A percentile compares a stretch with the other conserved stretches of the same genome.
Evolutionary conservation across 2,797 vertebrate species (phyloP).

Genomic region (Cephalopachus bancanus): DNA sequence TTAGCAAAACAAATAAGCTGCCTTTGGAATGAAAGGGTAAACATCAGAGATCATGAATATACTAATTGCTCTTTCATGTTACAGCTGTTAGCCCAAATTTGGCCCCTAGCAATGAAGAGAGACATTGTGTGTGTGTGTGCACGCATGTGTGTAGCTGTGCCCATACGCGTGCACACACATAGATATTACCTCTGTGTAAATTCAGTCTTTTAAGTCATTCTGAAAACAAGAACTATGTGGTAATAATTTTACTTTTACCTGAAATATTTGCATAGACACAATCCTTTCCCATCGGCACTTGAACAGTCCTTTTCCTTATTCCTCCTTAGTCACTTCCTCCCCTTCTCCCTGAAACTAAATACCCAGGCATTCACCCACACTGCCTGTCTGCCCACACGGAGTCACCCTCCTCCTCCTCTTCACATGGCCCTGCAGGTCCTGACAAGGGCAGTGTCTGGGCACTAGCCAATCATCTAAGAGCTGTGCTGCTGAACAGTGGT

Average conservation of each 20-base stretch:
- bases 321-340: conserved; percentile 36
- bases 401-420: not conserved
- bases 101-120: not conserved
- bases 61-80: conserved; percentile 53
- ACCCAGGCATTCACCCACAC: not conserved
- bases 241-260: conserved; percentile 29
- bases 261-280: conserved; percentile 5
- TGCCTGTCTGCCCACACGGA: not conserved
- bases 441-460: not conserved
- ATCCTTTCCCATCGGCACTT: not conserved
- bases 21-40: conserved; percentile 55
- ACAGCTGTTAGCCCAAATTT: conserved; percentile 32
- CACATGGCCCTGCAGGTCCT: not conserved
- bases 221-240: not conserved
- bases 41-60: conserved; percentile 42
- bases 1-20: conserved; percentile 65
- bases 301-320: conserved; percentile 32
- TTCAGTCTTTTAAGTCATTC: conserved; percentile 6
- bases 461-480: not conserved
- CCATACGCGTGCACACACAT: accelerated
- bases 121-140: not conserved
- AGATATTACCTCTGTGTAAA: not conserved
- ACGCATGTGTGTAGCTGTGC: not conserved
- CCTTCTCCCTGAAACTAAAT: not conserved
- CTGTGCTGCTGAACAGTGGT: not conserved